Conservation (phyloP, 2,113 vertebrate genomes). For the Bolborhynchus lineola region DNA sequence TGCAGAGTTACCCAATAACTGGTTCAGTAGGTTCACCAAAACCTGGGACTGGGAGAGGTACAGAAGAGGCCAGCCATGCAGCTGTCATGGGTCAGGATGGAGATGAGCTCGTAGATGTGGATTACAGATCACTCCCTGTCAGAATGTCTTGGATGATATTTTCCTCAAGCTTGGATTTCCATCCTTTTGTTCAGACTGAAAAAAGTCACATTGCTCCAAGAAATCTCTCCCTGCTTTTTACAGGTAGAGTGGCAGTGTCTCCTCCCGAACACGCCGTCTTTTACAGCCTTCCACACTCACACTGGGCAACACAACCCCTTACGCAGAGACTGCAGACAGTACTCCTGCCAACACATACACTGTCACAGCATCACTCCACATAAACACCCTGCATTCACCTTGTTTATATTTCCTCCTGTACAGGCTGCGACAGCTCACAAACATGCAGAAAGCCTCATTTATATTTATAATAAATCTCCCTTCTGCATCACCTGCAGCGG, state of each 20-base stretch:
- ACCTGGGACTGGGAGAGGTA: background rate
- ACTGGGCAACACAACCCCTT: background rate
- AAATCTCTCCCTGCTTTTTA: background rate
- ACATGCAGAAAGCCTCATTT: slow-evolving; percentile 19
- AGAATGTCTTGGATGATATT: background rate
- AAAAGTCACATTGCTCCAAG: background rate
- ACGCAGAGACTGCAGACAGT: background rate
- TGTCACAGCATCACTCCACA: background rate
- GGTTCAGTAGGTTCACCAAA: background rate
- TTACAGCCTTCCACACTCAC: slow-evolving; percentile 33
- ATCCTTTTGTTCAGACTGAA: background rate
- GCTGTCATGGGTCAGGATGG: background rate
- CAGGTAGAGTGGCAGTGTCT: slow-evolving; percentile 41
- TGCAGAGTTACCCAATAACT: background rate
- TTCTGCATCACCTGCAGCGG: background rate
- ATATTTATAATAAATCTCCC: slow-evolving; percentile 38
- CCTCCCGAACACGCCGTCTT: slow-evolving; percentile 17
- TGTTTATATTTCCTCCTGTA: background rate
- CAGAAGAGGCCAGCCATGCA: background rate
- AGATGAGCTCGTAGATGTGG: background rate
- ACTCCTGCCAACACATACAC: background rate
- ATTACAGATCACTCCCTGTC: background rate
- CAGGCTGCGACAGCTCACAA: background rate
- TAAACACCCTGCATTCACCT: slow-evolving; percentile 39
- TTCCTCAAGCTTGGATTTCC: background rate